A percentile compares a stretch with the other conserved stretches of the same genome.
Evolutionary conservation across 2,797 vertebrate genomes (phyloP).

Genomic region (Florisuga fusca): DNA sequence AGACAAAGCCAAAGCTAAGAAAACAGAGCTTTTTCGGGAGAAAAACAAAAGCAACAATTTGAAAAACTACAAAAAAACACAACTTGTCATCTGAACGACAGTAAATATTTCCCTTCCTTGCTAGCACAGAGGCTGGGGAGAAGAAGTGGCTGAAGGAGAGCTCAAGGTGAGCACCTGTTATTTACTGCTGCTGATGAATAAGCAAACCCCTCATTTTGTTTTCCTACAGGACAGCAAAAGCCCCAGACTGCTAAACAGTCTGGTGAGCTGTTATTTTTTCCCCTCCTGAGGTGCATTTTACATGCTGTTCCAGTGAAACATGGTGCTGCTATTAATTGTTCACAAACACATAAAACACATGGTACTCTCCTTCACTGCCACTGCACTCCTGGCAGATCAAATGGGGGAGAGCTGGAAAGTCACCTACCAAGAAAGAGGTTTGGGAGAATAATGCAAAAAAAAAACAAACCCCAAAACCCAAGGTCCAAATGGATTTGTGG

Average conservation of each 20-base stretch:
- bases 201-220: background rate
- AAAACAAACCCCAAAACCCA: no score
- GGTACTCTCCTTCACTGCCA: background rate
- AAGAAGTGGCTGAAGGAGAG: slow-evolving; percentile 39
- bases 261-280: background rate
- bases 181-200: slow-evolving; percentile 33
- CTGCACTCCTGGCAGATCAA: background rate
- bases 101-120: background rate
- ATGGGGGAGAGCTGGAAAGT: background rate
- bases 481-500: background rate
- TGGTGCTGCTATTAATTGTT: slow-evolving; percentile 10
- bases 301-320: background rate
- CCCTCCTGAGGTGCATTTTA: slow-evolving; percentile 27
- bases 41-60: slow-evolving; percentile 29
- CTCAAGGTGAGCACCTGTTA: slow-evolving; percentile 34
- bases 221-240: slow-evolving; percentile 37
- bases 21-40: background rate
- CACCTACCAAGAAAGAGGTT: background rate
- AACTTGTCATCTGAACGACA: background rate
- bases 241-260: slow-evolving; percentile 9
- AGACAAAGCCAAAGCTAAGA: background rate
- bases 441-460: background rate
- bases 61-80: background rate
- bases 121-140: background rate
- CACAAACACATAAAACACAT: background rate